A percentile compares a stretch with the other conserved stretches of the same genome.
These are phyloP conservation scores for Trichopria drosophilae DNA, from an alignment of 2,888 invertebrate species.

Conservation along the genomic window DNA sequence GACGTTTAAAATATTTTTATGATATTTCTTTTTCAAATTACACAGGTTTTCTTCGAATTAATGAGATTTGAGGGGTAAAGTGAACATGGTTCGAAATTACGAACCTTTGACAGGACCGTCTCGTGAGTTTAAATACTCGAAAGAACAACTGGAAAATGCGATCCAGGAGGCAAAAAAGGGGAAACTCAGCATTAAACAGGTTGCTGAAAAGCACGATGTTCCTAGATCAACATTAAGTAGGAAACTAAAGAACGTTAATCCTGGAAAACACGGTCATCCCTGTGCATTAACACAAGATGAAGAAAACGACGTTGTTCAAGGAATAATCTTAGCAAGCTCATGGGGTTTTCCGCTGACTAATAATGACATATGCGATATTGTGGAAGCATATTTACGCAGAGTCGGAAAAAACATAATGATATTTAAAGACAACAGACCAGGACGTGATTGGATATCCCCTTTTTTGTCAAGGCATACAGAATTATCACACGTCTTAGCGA, in stretches of 20 bases:
- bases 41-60: too few relatives aligned
- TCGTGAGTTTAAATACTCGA: too few relatives aligned
- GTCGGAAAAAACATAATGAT: neutral
- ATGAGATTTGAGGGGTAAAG: too few relatives aligned
- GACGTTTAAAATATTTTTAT: too few relatives aligned
- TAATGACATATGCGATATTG: neutral
- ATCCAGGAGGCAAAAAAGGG: too few relatives aligned
- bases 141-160: too few relatives aligned
- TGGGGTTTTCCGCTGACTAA: conserved; percentile 9
- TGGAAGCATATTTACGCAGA: neutral
- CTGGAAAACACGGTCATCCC: neutral
- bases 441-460: neutral
- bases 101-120: too few relatives aligned
- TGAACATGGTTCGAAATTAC: too few relatives aligned
- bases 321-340: neutral
- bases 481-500: neutral
- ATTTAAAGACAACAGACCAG: conserved; percentile 18
- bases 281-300: neutral
- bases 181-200: too few relatives aligned
- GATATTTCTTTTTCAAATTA: too few relatives aligned
- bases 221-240: neutral
- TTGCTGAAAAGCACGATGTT: conserved; percentile 6
- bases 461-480: neutral
- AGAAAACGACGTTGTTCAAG: neutral
- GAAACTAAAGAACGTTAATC: neutral